Conservation (phyloP, 2,888 invertebrate species). For the Caenorhabditis imperialis region DNA sequence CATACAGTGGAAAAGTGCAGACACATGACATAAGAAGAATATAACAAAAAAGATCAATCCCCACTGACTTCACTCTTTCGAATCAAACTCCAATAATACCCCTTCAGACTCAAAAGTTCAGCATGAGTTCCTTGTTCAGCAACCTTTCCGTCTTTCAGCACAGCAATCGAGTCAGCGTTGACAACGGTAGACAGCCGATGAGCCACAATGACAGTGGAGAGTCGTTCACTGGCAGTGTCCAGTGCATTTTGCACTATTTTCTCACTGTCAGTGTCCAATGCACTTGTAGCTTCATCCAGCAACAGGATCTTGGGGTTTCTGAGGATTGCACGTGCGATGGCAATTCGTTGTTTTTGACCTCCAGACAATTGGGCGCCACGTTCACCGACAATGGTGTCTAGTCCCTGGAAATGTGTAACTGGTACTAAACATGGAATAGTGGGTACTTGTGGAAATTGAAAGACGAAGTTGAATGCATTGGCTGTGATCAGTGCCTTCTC, state of each 20-base stretch:
- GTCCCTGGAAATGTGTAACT: constrained; percentile 65
- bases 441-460: constrained; percentile 75
- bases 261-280: constrained; percentile 64
- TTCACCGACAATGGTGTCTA: constrained; percentile 79
- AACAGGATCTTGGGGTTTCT: constrained; percentile 46
- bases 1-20: too few relatives aligned
- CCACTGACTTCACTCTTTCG: constrained; percentile 44
- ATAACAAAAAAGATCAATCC: too few relatives aligned
- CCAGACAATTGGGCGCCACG: constrained; percentile 79
- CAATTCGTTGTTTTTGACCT: constrained; percentile 79
- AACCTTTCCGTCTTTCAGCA: constrained; percentile 69
- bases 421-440: too few relatives aligned
- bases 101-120: constrained; percentile 83
- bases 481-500: constrained; percentile 76
- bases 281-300: constrained; percentile 51
- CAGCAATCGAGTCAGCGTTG: constrained; percentile 68
- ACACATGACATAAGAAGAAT: too few relatives aligned
- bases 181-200: constrained; percentile 80
- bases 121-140: constrained; percentile 85
- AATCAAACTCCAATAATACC: constrained; percentile 83
- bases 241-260: constrained; percentile 86
- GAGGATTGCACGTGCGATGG: constrained; percentile 78
- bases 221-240: constrained; percentile 80
- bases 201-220: constrained; percentile 80
- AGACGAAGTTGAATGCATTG: constrained; percentile 79